Conservation (phyloP, 2,113 vertebrate genomes). For the Alces alces region DNA sequence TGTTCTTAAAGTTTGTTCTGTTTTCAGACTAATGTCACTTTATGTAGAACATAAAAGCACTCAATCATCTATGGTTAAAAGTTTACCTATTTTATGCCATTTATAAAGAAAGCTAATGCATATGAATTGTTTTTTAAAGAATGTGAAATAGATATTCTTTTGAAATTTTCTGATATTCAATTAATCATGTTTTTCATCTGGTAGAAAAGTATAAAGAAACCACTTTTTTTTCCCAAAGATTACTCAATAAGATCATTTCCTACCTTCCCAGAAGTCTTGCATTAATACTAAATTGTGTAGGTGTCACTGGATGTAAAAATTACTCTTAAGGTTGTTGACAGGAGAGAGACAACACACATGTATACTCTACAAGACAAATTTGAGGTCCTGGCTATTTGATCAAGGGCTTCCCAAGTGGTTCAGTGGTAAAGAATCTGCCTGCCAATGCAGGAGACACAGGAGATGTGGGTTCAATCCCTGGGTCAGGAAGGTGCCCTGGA, state of each 20-base stretch:
- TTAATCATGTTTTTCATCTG: slow-evolving; percentile 36
- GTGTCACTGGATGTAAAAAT: neutral
- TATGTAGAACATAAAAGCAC: slow-evolving; percentile 43
- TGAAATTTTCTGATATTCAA: slow-evolving; percentile 27
- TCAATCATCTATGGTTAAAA: slow-evolving; percentile 3
- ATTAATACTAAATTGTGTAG: neutral
- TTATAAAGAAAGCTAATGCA: slow-evolving; percentile 21
- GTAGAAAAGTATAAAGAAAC: slow-evolving; percentile 26
- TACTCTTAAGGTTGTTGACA: neutral
- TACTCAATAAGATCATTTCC: slow-evolving; percentile 1
- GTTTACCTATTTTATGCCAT: slow-evolving; percentile 36
- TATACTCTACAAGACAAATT: neutral
- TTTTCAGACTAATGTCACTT: slow-evolving; percentile 63
- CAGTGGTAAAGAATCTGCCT: neutral
- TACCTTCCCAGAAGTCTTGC: neutral
- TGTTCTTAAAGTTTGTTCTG: slow-evolving; percentile 76
- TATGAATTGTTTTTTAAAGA: neutral
- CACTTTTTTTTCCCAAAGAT: neutral
- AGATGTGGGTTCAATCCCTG: neutral
- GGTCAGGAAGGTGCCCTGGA: neutral
- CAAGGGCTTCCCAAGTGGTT: neutral
- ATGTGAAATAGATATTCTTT: neutral
- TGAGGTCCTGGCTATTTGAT: neutral
- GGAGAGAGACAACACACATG: neutral
- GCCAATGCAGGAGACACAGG: neutral